Conservation (phyloP, 1,140 invertebrate species). For the Philopotamus ludificatus region DNA sequence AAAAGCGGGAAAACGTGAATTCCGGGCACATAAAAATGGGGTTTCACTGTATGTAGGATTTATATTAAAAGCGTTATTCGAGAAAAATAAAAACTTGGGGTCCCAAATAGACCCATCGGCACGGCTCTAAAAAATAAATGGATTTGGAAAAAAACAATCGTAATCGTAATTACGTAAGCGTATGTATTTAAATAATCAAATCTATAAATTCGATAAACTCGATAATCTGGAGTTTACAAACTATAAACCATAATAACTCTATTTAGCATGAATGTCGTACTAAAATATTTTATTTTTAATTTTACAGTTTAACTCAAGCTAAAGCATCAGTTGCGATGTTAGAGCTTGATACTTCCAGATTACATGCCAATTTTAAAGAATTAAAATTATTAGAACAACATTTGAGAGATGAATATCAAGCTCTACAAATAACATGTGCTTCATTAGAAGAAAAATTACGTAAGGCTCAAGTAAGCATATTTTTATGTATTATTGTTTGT, state of each 20-base stretch:
- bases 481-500: not conserved
- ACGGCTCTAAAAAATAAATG: no score
- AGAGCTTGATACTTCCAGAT: conserved; percentile 57
- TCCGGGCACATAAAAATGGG: no score
- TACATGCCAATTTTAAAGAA: conserved; percentile 63
- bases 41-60: no score
- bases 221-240: not conserved
- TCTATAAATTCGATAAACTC: not conserved
- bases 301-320: conserved; percentile 71
- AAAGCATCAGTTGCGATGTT: conserved; percentile 64
- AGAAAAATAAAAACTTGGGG: no score
- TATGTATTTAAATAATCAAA: not conserved
- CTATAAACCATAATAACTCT: not conserved
- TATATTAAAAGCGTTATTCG: no score
- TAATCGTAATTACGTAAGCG: not conserved
- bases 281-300: conserved; percentile 37
- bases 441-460: conserved; percentile 87
- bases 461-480: conserved; percentile 68
- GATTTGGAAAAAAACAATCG: no score
- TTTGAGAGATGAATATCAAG: conserved; percentile 92
- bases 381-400: conserved; percentile 82
- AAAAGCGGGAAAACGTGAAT: no score
- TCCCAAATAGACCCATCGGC: no score
- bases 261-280: no score
- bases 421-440: conserved; percentile 85